Evolutionary conservation across 2,113 vertebrate species (phyloP).

Genomic region (Saguinus imperator): DNA sequence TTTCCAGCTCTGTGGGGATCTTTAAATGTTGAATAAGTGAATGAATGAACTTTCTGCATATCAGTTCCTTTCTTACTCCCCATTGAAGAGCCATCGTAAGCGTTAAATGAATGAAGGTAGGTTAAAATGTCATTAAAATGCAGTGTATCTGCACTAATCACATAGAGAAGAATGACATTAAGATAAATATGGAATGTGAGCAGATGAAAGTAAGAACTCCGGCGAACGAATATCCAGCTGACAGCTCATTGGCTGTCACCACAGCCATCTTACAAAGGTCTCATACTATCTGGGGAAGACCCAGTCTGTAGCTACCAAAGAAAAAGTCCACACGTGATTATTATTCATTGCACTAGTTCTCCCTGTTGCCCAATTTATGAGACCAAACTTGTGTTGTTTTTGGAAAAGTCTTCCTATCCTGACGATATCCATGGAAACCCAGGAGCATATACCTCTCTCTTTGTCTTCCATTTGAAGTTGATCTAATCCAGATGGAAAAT

Average conservation of each 20-base stretch:
- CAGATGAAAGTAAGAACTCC: slow-evolving; percentile 42
- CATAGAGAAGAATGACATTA: slow-evolving; percentile 58
- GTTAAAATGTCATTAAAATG: slow-evolving; percentile 69
- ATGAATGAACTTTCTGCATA: neutral
- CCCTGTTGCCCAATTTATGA: slow-evolving; percentile 68
- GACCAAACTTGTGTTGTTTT: slow-evolving; percentile 64
- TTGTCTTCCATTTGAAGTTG: slow-evolving; percentile 56
- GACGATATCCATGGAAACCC: slow-evolving; percentile 48
- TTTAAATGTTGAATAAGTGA: slow-evolving; percentile 42
- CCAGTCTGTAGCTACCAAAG: slow-evolving; percentile 17
- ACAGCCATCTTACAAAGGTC: neutral
- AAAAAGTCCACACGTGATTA: slow-evolving; percentile 32
- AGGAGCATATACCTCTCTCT: slow-evolving; percentile 58
- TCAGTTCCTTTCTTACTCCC: slow-evolving; percentile 30
- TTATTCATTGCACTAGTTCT: slow-evolving; percentile 50
- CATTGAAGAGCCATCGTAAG: slow-evolving; percentile 5
- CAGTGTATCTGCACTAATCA: slow-evolving; percentile 60
- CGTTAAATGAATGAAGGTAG: slow-evolving; percentile 48
- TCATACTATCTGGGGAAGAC: slow-evolving; percentile 13
- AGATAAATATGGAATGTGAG: slow-evolving; percentile 68
- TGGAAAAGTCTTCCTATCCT: slow-evolving; percentile 55
- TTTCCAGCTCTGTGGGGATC: neutral
- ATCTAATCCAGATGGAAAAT: slow-evolving; percentile 77
- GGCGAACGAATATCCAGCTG: slow-evolving; percentile 37
- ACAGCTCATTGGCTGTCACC: slow-evolving; percentile 4